A percentile compares a stretch with the other conserved stretches of the same genome.
phyloP scores from a whole-genome alignment of 92 coral and sea anemone genomes.

The Nematostella vectensis region DNA sequence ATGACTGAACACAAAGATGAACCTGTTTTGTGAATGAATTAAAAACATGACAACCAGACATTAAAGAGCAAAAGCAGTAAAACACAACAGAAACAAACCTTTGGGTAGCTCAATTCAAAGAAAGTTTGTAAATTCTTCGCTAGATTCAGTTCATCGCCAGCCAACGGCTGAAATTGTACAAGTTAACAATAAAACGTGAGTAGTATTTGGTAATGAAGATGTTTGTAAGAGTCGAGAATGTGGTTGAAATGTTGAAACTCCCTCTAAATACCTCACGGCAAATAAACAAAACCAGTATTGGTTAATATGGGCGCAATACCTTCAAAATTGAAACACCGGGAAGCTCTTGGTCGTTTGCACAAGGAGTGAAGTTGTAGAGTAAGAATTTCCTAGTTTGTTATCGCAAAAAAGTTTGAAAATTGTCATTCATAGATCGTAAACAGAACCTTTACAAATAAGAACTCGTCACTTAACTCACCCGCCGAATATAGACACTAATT shows the following conservation, averaged over 20 bases:
- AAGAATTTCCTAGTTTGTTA: constrained; percentile 60
- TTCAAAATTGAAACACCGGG: constrained; percentile 82
- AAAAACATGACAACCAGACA: too few relatives aligned
- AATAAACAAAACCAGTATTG: neutral
- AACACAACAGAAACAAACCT: constrained; percentile 64
- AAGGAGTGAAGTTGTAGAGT: constrained; percentile 50
- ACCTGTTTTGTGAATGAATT: too few relatives aligned
- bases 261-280: neutral
- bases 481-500: constrained; percentile 59
- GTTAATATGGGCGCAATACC: constrained; percentile 17
- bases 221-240: neutral
- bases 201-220: neutral
- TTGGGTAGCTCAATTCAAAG: constrained; percentile 84
- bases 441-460: too few relatives aligned
- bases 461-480: constrained; percentile 52
- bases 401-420: neutral
- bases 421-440: too few relatives aligned
- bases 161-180: constrained; percentile 62
- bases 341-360: constrained; percentile 47
- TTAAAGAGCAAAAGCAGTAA: too few relatives aligned
- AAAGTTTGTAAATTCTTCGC: constrained; percentile 78
- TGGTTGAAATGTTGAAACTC: neutral
- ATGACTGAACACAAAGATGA: too few relatives aligned
- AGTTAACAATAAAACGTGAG: neutral
- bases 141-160: constrained; percentile 84